phyloP scores from a whole-genome alignment of 2,797 vertebrate genomes.

The Jordanella pulchra region DNA sequence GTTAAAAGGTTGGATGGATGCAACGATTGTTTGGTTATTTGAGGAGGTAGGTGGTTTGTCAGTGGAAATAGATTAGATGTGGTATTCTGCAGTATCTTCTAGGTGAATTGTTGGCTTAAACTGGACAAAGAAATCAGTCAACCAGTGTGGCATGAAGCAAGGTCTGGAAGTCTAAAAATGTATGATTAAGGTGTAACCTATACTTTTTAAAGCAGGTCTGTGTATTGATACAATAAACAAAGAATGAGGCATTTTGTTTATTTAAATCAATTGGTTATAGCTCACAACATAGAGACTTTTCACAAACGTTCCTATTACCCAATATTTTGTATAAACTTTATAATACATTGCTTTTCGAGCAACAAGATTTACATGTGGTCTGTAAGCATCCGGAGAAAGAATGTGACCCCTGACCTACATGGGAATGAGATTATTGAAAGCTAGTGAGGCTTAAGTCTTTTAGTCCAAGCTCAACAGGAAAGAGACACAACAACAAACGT shows the following conservation, averaged over 20 bases:
- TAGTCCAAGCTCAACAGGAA: conserved; percentile 54
- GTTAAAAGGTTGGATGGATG: not conserved
- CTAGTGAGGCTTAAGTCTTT: conserved; percentile 62
- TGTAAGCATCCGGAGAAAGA: conserved; percentile 35
- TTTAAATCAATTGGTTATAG: not conserved
- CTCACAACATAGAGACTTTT: not conserved
- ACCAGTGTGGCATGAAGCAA: not conserved
- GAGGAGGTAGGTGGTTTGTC: not conserved
- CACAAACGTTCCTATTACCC: not conserved
- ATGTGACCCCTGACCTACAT: conserved; percentile 70
- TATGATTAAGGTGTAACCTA: not conserved
- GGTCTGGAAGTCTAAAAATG: not conserved
- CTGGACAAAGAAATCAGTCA: not conserved
- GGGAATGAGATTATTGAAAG: conserved; percentile 70
- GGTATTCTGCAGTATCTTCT: not conserved
- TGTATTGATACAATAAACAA: too few species aligned
- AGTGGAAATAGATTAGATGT: not conserved
- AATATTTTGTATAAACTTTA: not conserved
- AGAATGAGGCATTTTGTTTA: too few species aligned
- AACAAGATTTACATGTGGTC: conserved; percentile 11
- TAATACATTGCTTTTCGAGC: not conserved
- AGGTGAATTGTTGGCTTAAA: too few species aligned
- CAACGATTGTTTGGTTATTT: not conserved
- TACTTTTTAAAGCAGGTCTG: too few species aligned
- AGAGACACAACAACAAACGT: conserved; percentile 51